phyloP scores from a whole-genome alignment of 2,113 vertebrate genomes.

The Australoheros scitulus region DNA sequence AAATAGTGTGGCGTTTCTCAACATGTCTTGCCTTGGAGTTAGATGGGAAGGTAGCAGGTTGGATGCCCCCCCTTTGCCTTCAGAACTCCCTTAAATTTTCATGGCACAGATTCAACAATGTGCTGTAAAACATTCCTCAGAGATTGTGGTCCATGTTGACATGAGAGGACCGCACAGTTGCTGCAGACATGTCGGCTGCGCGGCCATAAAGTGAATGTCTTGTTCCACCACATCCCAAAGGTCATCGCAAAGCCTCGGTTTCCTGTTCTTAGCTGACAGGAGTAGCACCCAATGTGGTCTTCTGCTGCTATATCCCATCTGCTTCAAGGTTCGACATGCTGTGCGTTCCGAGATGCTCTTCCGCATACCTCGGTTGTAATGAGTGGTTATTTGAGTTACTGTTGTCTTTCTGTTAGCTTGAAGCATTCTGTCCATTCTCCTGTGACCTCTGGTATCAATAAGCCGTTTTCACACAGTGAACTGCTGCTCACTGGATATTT shows the following conservation, averaged over 20 bases:
- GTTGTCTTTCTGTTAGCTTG: no score
- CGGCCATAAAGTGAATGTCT: background rate
- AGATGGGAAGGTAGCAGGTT: no score
- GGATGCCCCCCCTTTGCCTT: background rate
- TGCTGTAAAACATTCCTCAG: background rate
- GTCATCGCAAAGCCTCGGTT: background rate
- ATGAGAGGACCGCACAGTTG: background rate
- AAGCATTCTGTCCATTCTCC: background rate
- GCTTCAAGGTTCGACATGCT: background rate
- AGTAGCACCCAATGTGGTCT: background rate
- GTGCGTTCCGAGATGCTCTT: background rate
- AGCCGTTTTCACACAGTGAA: background rate
- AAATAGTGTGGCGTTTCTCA: background rate
- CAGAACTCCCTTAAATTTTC: background rate
- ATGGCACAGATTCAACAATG: background rate
- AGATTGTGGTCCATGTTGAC: background rate
- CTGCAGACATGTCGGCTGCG: background rate
- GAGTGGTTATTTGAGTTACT: no score
- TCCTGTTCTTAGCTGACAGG: background rate
- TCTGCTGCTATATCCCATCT: background rate
- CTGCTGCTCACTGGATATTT: background rate
- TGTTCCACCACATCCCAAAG: background rate
- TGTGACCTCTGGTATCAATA: fast-evolving
- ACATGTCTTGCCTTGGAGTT: background rate
- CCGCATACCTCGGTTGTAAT: background rate